Evolutionary conservation across 2,797 vertebrate species (phyloP).

Genomic region (Phrynocephalus forsythii): DNA sequence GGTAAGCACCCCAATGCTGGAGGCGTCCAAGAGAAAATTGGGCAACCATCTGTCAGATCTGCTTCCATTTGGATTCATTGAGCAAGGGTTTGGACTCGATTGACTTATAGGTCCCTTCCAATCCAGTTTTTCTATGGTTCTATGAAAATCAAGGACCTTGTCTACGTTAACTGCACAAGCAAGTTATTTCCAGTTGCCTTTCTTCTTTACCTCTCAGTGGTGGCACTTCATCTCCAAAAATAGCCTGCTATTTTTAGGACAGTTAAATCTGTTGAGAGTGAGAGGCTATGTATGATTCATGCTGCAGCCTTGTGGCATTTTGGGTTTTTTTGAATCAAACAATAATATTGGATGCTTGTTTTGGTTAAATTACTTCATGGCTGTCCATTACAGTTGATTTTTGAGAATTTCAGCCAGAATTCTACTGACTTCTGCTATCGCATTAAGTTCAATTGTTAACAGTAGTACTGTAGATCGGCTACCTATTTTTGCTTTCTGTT

Average conservation of each 20-base stretch:
- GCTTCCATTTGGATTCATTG: too few species aligned
- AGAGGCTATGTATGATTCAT: neutral
- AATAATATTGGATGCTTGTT: neutral
- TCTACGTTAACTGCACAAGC: neutral
- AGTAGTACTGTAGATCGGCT: too few species aligned
- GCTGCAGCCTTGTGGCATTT: neutral
- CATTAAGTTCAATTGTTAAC: too few species aligned
- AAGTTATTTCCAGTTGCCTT: neutral
- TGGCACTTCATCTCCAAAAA: neutral
- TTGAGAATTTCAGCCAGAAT: neutral
- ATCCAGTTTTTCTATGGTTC: too few species aligned
- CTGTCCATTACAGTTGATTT: neutral
- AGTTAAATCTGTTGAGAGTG: neutral
- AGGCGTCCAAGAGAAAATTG: too few species aligned
- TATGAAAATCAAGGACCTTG: too few species aligned
- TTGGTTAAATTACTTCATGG: neutral
- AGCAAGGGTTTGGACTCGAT: too few species aligned
- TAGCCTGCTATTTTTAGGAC: neutral
- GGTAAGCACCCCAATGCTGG: too few species aligned
- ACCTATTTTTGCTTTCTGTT: too few species aligned
- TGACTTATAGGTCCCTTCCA: too few species aligned
- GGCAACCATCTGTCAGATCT: too few species aligned
- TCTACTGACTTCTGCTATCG: too few species aligned
- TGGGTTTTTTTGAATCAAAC: neutral
- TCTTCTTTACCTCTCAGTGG: neutral